Conservation (phyloP, 1,140 invertebrate species). For the Calliopsis andreniformis region DNA sequence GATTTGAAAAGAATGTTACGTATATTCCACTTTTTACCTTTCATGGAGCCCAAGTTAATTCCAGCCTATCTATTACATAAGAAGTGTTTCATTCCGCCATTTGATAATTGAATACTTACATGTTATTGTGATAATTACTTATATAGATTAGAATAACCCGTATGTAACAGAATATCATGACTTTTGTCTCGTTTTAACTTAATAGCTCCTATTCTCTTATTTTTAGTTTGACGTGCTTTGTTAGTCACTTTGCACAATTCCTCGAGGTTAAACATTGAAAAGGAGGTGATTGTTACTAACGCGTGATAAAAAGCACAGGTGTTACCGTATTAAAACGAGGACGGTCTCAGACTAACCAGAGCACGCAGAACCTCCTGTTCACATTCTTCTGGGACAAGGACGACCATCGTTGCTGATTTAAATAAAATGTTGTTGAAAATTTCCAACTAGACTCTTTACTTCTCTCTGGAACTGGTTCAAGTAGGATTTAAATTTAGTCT, state of each 20-base stretch:
- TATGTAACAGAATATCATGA: no score
- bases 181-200: no score
- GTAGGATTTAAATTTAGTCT: not conserved
- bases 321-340: slow-evolving; percentile 24
- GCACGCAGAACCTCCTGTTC: not conserved
- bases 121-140: no score
- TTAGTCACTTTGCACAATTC: not conserved
- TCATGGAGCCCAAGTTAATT: no score
- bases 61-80: no score
- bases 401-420: not conserved
- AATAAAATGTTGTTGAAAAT: slow-evolving; percentile 9
- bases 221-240: not conserved
- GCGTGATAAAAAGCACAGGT: slow-evolving; percentile 15
- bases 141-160: no score
- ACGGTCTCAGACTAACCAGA: slow-evolving; percentile 20
- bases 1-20: no score
- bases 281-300: slow-evolving; percentile 12
- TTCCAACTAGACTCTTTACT: not conserved
- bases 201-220: no score
- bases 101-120: no score
- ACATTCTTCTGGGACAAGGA: slow-evolving; percentile 17
- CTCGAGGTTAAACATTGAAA: slow-evolving; percentile 6
- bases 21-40: no score
- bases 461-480: not conserved
- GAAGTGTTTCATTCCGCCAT: no score